Percentiles rank a stretch among this genome's conserved stretches.
Conservation (phyloP, 2,797 vertebrate genomes). For the Acanthopagrus latus region DNA sequence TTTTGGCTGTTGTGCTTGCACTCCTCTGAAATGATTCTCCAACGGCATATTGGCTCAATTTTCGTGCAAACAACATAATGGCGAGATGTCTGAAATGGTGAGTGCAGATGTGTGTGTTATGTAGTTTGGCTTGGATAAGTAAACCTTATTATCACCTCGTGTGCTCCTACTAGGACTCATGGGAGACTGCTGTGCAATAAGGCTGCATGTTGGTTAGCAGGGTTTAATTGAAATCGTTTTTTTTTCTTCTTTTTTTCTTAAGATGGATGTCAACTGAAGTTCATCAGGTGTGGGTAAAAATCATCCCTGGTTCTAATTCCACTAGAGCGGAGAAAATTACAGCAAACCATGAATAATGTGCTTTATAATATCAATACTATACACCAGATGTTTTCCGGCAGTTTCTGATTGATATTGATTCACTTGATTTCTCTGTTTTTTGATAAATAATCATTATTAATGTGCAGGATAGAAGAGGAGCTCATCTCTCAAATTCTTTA, state of each 20-base stretch:
- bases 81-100: background rate
- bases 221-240: background rate
- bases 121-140: background rate
- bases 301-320: background rate
- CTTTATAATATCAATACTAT: background rate
- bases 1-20: background rate
- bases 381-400: background rate
- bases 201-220: background rate
- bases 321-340: background rate
- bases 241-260: background rate
- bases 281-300: background rate
- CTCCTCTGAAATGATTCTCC: background rate
- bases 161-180: background rate
- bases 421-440: background rate
- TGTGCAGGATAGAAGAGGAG: background rate
- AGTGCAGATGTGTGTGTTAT: constrained; percentile 6
- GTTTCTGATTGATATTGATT: background rate
- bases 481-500: too few relatives aligned
- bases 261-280: background rate
- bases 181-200: background rate
- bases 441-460: constrained; percentile 17
- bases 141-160: background rate
- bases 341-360: constrained; percentile 1
- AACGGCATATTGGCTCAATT: constrained; percentile 1
- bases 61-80: constrained; percentile 31